Evolutionary conservation across 2,113 vertebrate genomes (phyloP).

Genomic region (Anarrhichthys ocellatus): DNA sequence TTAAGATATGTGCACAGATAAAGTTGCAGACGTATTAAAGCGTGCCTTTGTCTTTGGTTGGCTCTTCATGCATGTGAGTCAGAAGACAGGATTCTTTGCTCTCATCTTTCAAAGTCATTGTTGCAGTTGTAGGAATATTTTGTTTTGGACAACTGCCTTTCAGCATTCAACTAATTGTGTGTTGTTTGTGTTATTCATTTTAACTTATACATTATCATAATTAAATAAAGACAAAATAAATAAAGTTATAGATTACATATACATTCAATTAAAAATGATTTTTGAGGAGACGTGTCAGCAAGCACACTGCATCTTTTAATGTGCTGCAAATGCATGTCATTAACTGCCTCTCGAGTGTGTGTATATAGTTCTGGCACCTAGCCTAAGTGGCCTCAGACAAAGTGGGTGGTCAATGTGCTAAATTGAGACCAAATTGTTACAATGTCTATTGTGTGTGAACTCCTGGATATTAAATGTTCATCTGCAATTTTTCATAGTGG

Average conservation of each 20-base stretch:
- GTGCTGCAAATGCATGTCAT: not conserved
- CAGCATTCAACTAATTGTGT: not conserved
- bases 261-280: not conserved
- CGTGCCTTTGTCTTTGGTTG: not conserved
- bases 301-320: not conserved
- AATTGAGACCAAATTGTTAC: not conserved
- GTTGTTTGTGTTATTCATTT: not conserved
- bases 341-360: not conserved
- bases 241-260: no score
- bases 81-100: not conserved
- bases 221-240: not conserved
- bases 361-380: not conserved
- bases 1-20: not conserved
- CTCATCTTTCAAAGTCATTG: not conserved
- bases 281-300: not conserved
- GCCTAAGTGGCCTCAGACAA: not conserved
- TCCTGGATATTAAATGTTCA: not conserved
- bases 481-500: not conserved
- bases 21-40: not conserved
- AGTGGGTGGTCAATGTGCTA: not conserved
- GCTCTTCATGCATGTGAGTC: not conserved
- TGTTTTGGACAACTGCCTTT: not conserved
- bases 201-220: not conserved
- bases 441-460: not conserved
- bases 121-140: not conserved